phyloP scores from a whole-genome alignment of 2,113 vertebrate species.

The Solea senegalensis region DNA sequence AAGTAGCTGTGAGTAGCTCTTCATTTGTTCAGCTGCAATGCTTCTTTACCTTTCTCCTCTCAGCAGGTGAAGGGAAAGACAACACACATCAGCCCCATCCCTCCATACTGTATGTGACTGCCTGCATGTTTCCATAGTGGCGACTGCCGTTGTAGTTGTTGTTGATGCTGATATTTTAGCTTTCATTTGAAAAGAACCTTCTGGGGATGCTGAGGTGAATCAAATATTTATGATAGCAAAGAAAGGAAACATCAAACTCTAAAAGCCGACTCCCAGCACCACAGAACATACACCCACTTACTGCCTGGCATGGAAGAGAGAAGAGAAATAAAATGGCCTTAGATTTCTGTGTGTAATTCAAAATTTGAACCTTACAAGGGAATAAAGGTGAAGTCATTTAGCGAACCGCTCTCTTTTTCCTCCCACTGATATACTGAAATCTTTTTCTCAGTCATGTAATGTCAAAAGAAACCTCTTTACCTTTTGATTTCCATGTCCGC shows the following conservation, averaged over 20 bases:
- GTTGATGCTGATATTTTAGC: constrained; percentile 56
- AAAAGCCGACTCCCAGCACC: constrained; percentile 19
- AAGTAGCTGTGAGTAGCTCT: background rate
- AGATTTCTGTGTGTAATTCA: background rate
- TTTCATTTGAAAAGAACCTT: constrained; percentile 64
- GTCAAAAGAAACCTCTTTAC: constrained; percentile 9
- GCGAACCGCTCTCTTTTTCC: no score
- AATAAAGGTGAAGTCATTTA: background rate
- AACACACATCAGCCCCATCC: constrained; percentile 1
- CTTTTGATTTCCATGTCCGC: constrained; percentile 14
- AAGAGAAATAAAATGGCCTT: constrained; percentile 5
- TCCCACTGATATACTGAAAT: no score
- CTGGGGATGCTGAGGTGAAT: constrained; percentile 57
- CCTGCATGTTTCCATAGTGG: constrained; percentile 18
- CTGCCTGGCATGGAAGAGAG: constrained; percentile 5
- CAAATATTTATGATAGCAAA: constrained; percentile 74
- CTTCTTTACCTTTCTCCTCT: background rate
- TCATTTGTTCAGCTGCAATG: background rate
- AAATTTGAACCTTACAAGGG: background rate
- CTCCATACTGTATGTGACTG: constrained; percentile 30
- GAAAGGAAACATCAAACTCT: constrained; percentile 65
- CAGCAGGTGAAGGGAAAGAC: background rate
- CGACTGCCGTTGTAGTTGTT: constrained; percentile 36
- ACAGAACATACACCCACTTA: background rate
- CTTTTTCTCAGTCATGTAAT: background rate